Conservation (phyloP, 2,113 vertebrate genomes). For the Callorhinus ursinus region DNA sequence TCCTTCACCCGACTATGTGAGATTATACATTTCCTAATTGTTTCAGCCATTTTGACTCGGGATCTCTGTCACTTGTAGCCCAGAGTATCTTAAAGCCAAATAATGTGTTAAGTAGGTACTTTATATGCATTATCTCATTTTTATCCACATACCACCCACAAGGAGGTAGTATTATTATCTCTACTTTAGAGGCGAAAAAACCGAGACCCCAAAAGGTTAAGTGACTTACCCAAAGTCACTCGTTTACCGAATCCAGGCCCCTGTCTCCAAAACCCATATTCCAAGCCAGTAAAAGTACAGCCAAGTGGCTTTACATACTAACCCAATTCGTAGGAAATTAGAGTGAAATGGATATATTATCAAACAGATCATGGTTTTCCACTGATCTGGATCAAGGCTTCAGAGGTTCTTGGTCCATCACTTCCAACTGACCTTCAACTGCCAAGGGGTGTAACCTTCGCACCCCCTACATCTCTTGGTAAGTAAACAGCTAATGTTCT, state of each 20-base stretch:
- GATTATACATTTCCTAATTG: not conserved
- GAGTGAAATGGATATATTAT: not conserved
- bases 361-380: conserved; percentile 12
- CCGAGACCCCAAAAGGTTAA: not conserved
- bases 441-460: not conserved
- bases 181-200: conserved; percentile 26
- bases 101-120: conserved; percentile 35
- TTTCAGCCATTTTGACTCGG: conserved; percentile 34
- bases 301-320: not conserved
- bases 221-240: not conserved
- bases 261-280: not conserved
- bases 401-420: not conserved
- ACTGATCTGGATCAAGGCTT: conserved; percentile 27
- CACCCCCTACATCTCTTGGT: not conserved
- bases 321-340: not conserved
- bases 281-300: conserved; percentile 39
- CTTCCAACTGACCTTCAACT: not conserved
- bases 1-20: not conserved
- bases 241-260: conserved; percentile 12
- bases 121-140: conserved; percentile 45
- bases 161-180: not conserved
- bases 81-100: not conserved
- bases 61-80: conserved; percentile 16
- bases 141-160: not conserved
- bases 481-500: conserved; percentile 40